phyloP scores from a whole-genome alignment of 2,797 vertebrate genomes.

The Hafferia zeledoni region DNA sequence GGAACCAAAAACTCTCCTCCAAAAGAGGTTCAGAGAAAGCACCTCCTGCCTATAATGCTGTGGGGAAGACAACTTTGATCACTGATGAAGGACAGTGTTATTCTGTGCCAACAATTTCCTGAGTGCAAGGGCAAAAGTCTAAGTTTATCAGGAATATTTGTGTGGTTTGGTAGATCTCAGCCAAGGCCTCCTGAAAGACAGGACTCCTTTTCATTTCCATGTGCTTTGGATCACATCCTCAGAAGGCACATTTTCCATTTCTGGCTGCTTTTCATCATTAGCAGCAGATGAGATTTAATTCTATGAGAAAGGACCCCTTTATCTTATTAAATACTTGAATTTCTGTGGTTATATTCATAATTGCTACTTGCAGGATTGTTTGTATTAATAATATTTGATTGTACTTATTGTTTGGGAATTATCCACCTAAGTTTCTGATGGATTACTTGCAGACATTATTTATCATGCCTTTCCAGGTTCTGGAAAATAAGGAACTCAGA shows the following conservation, averaged over 20 bases:
- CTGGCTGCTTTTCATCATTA: background rate
- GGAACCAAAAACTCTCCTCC: background rate
- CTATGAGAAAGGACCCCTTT: background rate
- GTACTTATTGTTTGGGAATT: background rate
- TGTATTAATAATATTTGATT: background rate
- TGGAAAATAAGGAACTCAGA: background rate
- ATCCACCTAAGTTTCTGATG: background rate
- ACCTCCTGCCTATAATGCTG: too few species aligned
- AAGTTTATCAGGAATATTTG: background rate
- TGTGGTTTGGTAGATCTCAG: background rate
- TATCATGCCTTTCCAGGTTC: background rate
- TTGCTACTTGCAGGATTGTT: background rate
- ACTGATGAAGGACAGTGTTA: background rate
- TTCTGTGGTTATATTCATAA: background rate
- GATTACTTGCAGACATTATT: background rate
- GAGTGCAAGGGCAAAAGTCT: background rate
- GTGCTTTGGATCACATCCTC: background rate
- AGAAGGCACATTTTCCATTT: background rate
- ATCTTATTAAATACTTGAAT: background rate
- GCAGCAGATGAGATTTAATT: background rate
- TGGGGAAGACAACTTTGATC: background rate
- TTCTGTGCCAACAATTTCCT: background rate
- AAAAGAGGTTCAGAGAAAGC: background rate
- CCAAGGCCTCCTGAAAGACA: background rate
- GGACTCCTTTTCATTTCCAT: background rate